Base-by-base conservation (phyloP, 2,888 invertebrate genomes). In the Ophion costatus region DNA sequence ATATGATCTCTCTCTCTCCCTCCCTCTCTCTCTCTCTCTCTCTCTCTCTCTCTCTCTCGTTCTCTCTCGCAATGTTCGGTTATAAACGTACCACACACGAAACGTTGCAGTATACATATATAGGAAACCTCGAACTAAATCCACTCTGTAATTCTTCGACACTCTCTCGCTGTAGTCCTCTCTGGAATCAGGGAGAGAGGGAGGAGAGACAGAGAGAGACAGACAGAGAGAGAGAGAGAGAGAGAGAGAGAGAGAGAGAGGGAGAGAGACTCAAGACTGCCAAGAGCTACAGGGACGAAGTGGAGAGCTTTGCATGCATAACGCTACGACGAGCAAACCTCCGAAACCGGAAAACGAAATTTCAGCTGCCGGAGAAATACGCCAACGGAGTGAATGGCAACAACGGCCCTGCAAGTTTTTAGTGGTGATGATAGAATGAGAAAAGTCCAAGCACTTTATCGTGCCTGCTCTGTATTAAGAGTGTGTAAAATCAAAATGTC, bases 131-230 rank as follows among this genome's bases (percentile, higher is more conserved):
- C 63, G 79, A 33, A 76, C 73, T 78, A 67, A 86, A 86, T 85
- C 86, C 87, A 84, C 88, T 87, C 89, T 89, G 87, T 87, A 89
- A 90, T 90, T 90, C 88, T 89, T 90, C 87, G 86, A 82, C 86
- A 86, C 86, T 86, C 80, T 85, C 85, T 79, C 81, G 17, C 24
- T 45, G 42, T 42, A 61, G 17, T 42, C 9, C 14, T 17, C 20
- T 67, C 17, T 38, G 22, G 51, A 3, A 51, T 4, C 22, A 42
- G n/a, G 11, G 61, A 51, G 22, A 38, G 51, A 64, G 38, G n/a
- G 11, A 56, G 57, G 22, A 38, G 51, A 64, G 38, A 45, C 17
- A 22, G n/a, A 5, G 51, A 57, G 57, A 20, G 69, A n/a, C n/a
- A n/a, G n/a, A n/a, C n/a, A 61, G 51, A 63, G 59, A 42, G 33